These are phyloP conservation scores for Paramisgurnus dabryanus DNA, from an alignment of 2,113 vertebrate genomes.

Conservation along the genomic window DNA sequence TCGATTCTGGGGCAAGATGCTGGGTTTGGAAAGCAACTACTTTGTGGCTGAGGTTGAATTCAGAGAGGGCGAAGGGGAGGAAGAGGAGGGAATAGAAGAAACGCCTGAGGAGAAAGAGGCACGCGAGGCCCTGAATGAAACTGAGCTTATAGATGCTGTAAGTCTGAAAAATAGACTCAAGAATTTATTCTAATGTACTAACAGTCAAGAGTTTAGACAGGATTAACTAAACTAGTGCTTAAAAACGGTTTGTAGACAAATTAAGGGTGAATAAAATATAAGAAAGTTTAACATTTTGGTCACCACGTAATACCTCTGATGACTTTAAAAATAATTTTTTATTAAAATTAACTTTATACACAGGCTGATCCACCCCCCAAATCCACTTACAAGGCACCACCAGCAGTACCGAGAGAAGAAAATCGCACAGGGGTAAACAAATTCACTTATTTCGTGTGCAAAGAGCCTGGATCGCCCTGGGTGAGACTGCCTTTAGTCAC, in stretches of 20 bases:
- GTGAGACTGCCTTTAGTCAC: constrained; percentile 84
- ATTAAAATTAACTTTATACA: not conserved
- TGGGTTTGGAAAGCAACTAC: constrained; percentile 85
- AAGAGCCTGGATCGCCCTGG: constrained; percentile 87
- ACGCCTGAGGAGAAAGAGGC: constrained; percentile 55
- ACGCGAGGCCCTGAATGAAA: constrained; percentile 51
- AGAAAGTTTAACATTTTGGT: too few species aligned
- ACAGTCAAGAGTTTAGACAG: too few species aligned
- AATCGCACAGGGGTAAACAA: constrained; percentile 85
- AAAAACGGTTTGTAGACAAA: too few species aligned
- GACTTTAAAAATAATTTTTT: too few species aligned
- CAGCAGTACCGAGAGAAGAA: constrained; percentile 80
- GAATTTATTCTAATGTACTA: too few species aligned
- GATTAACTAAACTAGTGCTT: too few species aligned
- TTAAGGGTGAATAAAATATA: too few species aligned
- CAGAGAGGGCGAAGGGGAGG: constrained; percentile 81
- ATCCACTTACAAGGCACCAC: constrained; percentile 78
- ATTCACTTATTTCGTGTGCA: constrained; percentile 91
- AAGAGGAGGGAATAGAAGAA: constrained; percentile 72
- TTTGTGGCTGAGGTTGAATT: constrained; percentile 87
- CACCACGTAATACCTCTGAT: too few species aligned
- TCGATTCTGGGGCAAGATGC: constrained; percentile 93
- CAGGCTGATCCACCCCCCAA: constrained; percentile 74
- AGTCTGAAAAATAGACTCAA: not conserved
- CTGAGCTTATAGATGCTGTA: constrained; percentile 56